Evolutionary conservation across 64 coral and sea anemone genomes (phyloP).

Genomic region (Stylophora pistillata): DNA sequence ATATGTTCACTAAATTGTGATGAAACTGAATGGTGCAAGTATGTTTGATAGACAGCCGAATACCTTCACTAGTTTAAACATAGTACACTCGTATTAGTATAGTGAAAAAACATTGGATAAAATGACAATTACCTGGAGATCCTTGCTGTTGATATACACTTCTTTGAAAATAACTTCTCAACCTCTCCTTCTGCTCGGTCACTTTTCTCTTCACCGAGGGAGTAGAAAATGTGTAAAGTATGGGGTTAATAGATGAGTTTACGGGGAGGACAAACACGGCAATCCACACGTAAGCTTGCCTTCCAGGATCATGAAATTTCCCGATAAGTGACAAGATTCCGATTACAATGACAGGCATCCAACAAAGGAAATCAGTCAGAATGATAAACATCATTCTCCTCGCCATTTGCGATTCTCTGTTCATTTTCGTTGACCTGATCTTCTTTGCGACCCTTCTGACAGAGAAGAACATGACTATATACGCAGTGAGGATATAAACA

Average conservation of each 20-base stretch:
- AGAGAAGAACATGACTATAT: constrained; percentile 43
- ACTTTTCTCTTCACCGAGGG: not conserved
- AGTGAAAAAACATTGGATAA: not conserved
- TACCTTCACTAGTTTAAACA: too few species aligned
- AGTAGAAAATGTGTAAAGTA: constrained; percentile 44
- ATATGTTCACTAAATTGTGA: too few species aligned
- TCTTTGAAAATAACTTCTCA: not conserved
- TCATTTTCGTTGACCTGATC: constrained; percentile 40
- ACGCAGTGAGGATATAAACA: constrained; percentile 55
- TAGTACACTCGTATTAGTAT: too few species aligned
- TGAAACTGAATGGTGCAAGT: too few species aligned
- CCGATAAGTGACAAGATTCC: constrained; percentile 5
- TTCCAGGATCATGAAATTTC: constrained; percentile 31
- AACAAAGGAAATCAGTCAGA: constrained; percentile 44
- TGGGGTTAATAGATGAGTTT: constrained; percentile 34
- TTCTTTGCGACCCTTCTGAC: not conserved
- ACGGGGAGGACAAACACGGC: constrained; percentile 46
- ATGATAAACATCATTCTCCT: constrained; percentile 46
- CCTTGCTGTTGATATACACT: not conserved
- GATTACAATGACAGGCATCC: constrained; percentile 53
- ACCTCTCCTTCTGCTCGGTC: not conserved
- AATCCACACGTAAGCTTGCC: constrained; percentile 51
- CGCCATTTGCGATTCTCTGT: constrained; percentile 29
- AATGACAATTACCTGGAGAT: not conserved
- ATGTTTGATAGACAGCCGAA: too few species aligned